A percentile compares a stretch with the other conserved stretches of the same genome.
These are phyloP conservation scores for Smutsia temminckii DNA, from an alignment of 2,797 vertebrate species.

Conservation along the genomic window DNA sequence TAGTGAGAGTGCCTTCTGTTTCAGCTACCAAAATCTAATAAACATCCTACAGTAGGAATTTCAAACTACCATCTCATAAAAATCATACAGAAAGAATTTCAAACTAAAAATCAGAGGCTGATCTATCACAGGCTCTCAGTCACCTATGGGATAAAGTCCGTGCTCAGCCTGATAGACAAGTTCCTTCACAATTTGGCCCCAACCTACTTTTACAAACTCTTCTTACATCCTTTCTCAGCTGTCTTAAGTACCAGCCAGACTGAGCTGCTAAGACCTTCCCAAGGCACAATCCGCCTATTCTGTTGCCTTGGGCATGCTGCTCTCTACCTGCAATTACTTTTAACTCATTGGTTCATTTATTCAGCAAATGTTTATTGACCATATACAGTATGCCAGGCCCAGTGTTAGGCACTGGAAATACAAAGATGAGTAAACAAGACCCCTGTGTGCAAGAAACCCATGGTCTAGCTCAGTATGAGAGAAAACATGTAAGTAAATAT, in stretches of 20 bases:
- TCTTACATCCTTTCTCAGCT: background rate
- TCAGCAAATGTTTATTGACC: background rate
- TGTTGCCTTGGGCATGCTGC: background rate
- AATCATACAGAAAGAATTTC: background rate
- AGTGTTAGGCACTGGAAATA: background rate
- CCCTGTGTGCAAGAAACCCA: background rate
- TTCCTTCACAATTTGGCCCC: background rate
- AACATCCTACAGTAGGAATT: background rate
- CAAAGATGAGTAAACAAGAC: background rate
- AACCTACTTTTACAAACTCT: background rate
- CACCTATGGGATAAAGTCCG: background rate
- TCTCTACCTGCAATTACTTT: background rate
- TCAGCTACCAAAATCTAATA: background rate
- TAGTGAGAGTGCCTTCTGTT: background rate
- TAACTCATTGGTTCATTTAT: background rate
- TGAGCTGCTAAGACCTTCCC: background rate
- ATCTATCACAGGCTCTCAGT: background rate
- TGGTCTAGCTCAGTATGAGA: background rate
- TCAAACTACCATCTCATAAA: background rate
- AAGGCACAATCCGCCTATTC: background rate
- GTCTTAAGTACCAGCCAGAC: background rate
- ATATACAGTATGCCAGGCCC: background rate
- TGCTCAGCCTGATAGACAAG: background rate
- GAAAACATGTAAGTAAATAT: background rate
- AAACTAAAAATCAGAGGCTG: background rate